A percentile compares a stretch with the other conserved stretches of the same genome.
Evolutionary conservation across 2,113 vertebrate genomes (phyloP).

Genomic region (Emydocephalus ijimae): DNA sequence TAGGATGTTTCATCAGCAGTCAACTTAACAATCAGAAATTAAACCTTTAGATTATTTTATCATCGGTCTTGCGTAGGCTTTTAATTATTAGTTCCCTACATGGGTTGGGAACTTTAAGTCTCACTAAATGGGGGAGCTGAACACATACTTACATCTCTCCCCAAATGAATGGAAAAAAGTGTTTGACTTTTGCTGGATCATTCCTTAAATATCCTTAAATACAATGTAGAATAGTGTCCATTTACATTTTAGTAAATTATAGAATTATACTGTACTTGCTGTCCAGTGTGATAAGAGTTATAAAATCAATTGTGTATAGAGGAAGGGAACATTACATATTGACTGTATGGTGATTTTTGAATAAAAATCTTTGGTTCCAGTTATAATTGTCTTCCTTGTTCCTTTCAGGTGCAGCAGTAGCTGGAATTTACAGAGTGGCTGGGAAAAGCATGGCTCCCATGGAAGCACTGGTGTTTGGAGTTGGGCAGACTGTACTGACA

Average conservation of each 20-base stretch:
- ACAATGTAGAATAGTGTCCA: neutral
- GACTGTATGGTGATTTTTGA: neutral
- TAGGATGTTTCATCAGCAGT: neutral
- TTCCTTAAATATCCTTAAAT: neutral
- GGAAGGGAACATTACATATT: neutral
- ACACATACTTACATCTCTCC: neutral
- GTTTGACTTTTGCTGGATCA: neutral
- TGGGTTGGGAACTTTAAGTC: neutral
- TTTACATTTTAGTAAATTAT: neutral
- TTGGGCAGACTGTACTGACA: constrained; percentile 90
- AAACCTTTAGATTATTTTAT: neutral
- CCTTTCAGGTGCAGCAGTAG: constrained; percentile 87
- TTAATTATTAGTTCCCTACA: neutral
- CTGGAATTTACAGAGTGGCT: constrained; percentile 93
- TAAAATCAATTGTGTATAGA: neutral
- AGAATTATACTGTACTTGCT: neutral
- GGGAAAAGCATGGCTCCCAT: constrained; percentile 96
- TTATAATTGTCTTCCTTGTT: constrained; percentile 15
- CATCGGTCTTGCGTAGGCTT: neutral
- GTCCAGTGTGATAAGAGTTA: neutral
- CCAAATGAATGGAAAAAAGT: neutral
- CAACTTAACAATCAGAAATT: neutral
- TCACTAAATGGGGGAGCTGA: neutral
- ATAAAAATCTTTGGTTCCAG: neutral
- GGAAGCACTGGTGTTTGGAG: constrained; percentile 92